Conservation (phyloP, 2,113 vertebrate species). For the Harpagus bidentatus region DNA sequence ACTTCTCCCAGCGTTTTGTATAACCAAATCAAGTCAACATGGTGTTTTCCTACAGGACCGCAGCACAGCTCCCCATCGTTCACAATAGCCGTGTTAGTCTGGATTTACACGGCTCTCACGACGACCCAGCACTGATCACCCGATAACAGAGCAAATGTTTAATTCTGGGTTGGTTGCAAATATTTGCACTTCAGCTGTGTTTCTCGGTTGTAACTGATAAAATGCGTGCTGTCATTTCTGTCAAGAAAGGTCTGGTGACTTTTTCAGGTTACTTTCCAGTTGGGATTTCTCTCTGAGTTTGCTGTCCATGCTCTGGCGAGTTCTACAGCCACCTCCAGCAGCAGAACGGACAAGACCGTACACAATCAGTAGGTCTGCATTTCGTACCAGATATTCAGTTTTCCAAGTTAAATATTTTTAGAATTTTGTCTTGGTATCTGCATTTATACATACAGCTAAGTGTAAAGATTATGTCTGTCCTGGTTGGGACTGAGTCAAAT, state of each 20-base stretch:
- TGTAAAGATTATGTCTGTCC: not conserved
- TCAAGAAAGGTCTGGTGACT: not conserved
- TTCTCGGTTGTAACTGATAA: not conserved
- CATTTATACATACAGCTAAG: not conserved
- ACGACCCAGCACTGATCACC: not conserved
- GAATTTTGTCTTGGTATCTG: not conserved
- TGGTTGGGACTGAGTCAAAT: not conserved
- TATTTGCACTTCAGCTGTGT: not conserved
- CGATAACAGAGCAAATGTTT: conserved; percentile 12
- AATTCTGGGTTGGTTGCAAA: not conserved
- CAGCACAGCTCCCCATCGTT: not conserved
- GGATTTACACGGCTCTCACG: not conserved
- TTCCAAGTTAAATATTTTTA: not conserved
- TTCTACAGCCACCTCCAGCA: not conserved
- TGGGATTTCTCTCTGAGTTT: not conserved
- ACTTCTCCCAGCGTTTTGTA: not conserved
- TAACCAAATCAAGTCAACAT: not conserved
- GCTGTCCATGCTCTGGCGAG: not conserved
- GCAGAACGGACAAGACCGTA: not conserved
- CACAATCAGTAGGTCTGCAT: not conserved
- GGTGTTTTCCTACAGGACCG: accelerated
- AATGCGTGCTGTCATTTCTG: not conserved
- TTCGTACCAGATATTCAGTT: not conserved
- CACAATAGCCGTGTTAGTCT: not conserved
- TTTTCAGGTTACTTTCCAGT: not conserved